A percentile compares a stretch with the other conserved stretches of the same genome.
Evolutionary conservation across 2,888 invertebrate genomes (phyloP).

Genomic region (Smittia sp.): DNA sequence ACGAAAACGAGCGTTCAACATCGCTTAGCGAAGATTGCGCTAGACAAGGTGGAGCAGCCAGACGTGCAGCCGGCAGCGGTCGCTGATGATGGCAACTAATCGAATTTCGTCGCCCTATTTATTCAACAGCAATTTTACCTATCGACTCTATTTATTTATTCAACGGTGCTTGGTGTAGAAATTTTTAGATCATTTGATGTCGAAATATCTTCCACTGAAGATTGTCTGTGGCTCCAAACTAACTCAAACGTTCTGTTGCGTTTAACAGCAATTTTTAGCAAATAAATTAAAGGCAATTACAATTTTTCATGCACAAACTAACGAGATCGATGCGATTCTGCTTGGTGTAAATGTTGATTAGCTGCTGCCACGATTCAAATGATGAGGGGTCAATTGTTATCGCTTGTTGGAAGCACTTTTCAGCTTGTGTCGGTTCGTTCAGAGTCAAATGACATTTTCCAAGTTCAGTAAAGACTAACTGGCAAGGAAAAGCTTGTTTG

Average conservation of each 20-base stretch:
- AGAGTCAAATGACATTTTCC: background rate
- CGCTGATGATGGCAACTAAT: background rate
- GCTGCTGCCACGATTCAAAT: background rate
- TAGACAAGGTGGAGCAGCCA: background rate
- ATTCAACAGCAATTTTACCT: background rate
- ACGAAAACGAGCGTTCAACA: constrained; percentile 34
- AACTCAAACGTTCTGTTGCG: background rate
- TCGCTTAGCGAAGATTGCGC: background rate
- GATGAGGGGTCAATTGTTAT: background rate
- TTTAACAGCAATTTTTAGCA: background rate
- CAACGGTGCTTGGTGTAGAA: constrained; percentile 9
- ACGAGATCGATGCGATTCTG: background rate
- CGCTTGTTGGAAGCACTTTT: background rate
- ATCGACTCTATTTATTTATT: constrained; percentile 6
- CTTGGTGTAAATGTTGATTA: background rate
- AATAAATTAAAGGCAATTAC: constrained; percentile 2
- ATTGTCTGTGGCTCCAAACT: background rate
- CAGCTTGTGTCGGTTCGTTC: background rate
- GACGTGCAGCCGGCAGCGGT: background rate
- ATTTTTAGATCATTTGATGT: background rate
- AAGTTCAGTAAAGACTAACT: background rate
- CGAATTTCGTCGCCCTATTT: background rate
- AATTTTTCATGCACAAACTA: background rate
- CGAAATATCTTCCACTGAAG: background rate
- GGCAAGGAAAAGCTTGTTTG: background rate